Base-by-base conservation (phyloP, 2,888 invertebrate genomes). In the Melinaea marsaeus region DNA sequence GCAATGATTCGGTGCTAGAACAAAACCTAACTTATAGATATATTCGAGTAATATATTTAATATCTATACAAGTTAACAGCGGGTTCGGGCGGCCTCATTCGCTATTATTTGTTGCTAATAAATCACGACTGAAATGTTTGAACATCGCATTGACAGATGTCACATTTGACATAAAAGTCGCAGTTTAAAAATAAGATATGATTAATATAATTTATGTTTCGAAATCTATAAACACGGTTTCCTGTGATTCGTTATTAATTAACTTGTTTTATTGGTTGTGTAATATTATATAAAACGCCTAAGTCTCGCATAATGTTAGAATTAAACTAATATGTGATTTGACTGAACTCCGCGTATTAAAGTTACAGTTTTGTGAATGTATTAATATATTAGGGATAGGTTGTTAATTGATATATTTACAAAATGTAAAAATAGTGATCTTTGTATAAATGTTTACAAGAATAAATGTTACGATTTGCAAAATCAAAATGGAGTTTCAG, bases 401-500 rank as follows among this genome's bases (percentile, higher is more conserved):
- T 80, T 89, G 90, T 90, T 90, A 89, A 90, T 88, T 89, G 89
- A 89, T 86, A 79, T 80, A 81, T 79, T 83, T 83, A 79, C 75
- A 75, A 83, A 83, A 83, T 89, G 86, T 88, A 83, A 82, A 84
- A 78, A 77, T 74, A 85, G 79, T 84, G 81, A 84, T 84, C 78
- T 83, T 88, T 90, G 88, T 90, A 83, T 85, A 84, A 81, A 80
- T 85, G 80, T 88, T 84, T 86, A 82, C 82, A 84, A 80, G 79
- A 90, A 90, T 90, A 90, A 90, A 90, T 83, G 84, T 85, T 77
- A 83, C 82, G 82, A 79, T 88, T 85, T 78, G 78, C 80, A 88
- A 86, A 88, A 81, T 74, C 75, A 79, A 81, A 79, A 80, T 90
- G 90, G 90, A 90, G 90, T 90, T 90, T 90, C 90, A 90, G 90